Percentiles rank a stretch among this genome's conserved stretches.
Evolutionary conservation across 2,113 vertebrate genomes (phyloP).

Genomic region (Forbesichthys agassizii): DNA sequence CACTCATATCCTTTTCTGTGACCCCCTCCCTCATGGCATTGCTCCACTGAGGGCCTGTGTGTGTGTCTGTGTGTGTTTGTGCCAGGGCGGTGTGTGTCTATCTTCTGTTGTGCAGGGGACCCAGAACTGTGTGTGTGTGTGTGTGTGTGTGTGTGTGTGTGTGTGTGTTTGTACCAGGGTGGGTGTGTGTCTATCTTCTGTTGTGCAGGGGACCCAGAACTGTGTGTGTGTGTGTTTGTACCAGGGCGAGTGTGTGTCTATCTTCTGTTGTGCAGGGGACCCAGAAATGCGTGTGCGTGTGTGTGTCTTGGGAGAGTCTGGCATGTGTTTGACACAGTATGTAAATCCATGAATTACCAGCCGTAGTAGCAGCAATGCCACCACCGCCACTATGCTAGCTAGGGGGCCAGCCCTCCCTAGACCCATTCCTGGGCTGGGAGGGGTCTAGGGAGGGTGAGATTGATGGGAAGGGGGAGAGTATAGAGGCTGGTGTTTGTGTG

Average conservation of each 20-base stretch:
- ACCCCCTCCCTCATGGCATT: too few species aligned
- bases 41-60: neutral
- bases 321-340: constrained; percentile 69
- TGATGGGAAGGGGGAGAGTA: neutral
- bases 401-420: neutral
- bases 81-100: too few species aligned
- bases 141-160: neutral
- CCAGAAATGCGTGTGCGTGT: neutral
- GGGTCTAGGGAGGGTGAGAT: constrained; percentile 3
- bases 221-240: neutral
- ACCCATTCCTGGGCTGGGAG: neutral
- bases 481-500: neutral
- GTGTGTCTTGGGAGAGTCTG: constrained; percentile 52
- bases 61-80: constrained; percentile 6
- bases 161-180: neutral
- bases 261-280: too few species aligned
- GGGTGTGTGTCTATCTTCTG: too few species aligned
- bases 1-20: too few species aligned
- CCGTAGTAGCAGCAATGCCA: constrained; percentile 10
- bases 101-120: neutral
- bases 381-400: neutral
- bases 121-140: neutral
- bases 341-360: constrained; percentile 66
- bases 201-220: neutral
- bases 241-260: too few species aligned